Evolutionary conservation across 1,140 invertebrate species (phyloP), one percentile per base, ranked within the genome.

Genomic region (Lepeophtheirus salmonis): DNA sequence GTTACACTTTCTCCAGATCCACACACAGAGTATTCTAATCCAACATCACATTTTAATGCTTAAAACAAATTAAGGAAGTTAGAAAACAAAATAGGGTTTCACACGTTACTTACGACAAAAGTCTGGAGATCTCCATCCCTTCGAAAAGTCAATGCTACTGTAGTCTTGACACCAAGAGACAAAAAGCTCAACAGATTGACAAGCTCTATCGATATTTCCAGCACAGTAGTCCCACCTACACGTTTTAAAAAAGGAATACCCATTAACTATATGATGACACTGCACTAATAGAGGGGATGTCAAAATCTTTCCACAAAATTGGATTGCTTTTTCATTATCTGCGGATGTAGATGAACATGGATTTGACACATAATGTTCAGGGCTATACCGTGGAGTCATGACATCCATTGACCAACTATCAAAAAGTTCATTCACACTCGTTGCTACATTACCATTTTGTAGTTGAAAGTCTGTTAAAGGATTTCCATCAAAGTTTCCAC

Each of bases 211-310:
- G 16, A 21, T 20, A 54, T 21, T 1, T 3, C 18, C 52, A 12
- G 20, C n/a, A 24, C 52, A 54, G 21, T 21, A 54, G 52, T 54
- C 52, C 16, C 20, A 54, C 21, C 23, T 54, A 17, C 52, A 54
- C 10, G 52, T 54, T 54, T 54, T n/a, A 23, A 20, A 54, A 17
- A 54, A 54, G n/a, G 52, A 24, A n/a, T 21, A 54, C n/a, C 18
- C 18, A 17, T 54, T 54, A 13, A 54, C n/a, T 21, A 54, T 20
- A n/a, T 54, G 20, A 21, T 24, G 20, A 23, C 52, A 54, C 3
- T 2, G 1, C n/a, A 16, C 2, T 4, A 54, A 24, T 14, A n/a
- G n/a, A 14, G 20, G 18, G n/a, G 23, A 21, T 12, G 20, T 24
- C n/a, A 54, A 54, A 2, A 54, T 20, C 13, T 54, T 54, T n/a